These are phyloP conservation scores for Elaphurus davidianus DNA, from an alignment of 2,113 vertebrate species.

Conservation along the genomic window DNA sequence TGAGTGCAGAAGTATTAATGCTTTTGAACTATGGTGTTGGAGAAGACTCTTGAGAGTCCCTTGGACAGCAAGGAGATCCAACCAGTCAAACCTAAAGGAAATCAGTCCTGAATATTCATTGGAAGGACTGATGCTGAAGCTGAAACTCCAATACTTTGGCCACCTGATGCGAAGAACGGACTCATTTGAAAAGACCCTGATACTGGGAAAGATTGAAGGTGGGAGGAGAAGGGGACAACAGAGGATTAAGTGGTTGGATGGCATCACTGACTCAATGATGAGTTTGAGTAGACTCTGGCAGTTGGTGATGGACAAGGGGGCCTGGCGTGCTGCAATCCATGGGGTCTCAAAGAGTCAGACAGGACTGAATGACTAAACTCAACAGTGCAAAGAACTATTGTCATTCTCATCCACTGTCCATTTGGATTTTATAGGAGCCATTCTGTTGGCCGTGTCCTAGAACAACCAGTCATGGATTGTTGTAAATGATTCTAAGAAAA, in stretches of 20 bases:
- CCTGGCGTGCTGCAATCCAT: not conserved
- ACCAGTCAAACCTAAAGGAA: not conserved
- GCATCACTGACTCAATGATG: not conserved
- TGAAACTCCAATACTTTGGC: not conserved
- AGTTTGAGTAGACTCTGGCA: not conserved
- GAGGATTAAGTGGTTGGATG: not conserved
- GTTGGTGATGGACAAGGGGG: not conserved
- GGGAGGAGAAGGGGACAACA: not conserved
- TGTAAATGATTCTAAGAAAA: not conserved
- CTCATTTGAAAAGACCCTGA: not conserved
- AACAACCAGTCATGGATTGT: not conserved
- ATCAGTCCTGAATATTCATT: not conserved
- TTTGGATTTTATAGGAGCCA: not conserved
- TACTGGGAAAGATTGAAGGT: not conserved
- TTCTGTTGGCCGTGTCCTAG: not conserved
- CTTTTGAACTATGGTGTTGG: not conserved
- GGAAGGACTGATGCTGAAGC: not conserved
- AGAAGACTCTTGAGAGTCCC: not conserved
- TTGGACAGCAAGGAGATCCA: not conserved
- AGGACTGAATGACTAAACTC: not conserved
- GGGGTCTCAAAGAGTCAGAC: not conserved
- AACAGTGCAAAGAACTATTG: not conserved
- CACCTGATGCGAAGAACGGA: fast-evolving
- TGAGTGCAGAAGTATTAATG: not conserved
- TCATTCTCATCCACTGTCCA: not conserved